These are phyloP conservation scores for Xylocampa areola DNA, from an alignment of 2,888 invertebrate genomes.

Conservation along the genomic window DNA sequence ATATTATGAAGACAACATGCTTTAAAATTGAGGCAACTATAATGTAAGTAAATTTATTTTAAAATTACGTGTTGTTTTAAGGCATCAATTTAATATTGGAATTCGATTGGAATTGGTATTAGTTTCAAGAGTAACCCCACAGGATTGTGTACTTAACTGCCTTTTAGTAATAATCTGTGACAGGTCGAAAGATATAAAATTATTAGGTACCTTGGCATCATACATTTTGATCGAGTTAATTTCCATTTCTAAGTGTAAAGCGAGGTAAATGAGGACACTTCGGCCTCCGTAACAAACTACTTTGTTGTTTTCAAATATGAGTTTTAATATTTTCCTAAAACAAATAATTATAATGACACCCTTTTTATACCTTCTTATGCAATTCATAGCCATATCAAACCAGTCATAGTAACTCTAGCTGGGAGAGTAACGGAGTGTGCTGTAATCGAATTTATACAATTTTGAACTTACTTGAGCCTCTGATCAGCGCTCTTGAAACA, in stretches of 20 bases:
- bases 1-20: too few species aligned
- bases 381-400: too few species aligned
- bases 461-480: constrained; percentile 58
- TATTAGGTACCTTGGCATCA: constrained; percentile 73
- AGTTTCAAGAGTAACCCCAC: too few species aligned
- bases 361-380: neutral
- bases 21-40: too few species aligned
- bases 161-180: too few species aligned
- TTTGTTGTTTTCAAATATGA: constrained; percentile 64
- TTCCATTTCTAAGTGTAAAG: constrained; percentile 64
- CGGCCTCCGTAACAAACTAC: constrained; percentile 82
- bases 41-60: too few species aligned
- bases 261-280: constrained; percentile 72
- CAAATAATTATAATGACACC: neutral
- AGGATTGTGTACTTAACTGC: too few species aligned
- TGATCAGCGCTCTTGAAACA: constrained; percentile 61
- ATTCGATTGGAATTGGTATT: too few species aligned
- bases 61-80: too few species aligned
- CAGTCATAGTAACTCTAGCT: neutral
- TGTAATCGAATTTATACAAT: neutral
- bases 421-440: neutral
- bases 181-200: too few species aligned
- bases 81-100: too few species aligned
- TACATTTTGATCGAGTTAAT: constrained; percentile 61
- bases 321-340: constrained; percentile 64